phyloP scores from a whole-genome alignment of 2,888 invertebrate species.

The Ochropacha duplaris region DNA sequence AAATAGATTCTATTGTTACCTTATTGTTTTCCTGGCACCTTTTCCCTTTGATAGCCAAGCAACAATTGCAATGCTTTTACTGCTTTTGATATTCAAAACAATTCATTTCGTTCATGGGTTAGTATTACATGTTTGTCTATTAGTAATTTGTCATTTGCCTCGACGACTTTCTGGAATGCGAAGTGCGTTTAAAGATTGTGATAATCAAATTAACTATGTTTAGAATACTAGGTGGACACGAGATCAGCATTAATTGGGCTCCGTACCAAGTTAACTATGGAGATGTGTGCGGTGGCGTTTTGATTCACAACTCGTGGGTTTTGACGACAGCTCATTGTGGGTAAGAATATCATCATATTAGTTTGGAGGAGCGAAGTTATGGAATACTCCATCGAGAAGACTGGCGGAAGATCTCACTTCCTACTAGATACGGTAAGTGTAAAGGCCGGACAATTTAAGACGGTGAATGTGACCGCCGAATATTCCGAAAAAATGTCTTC shows the following conservation, averaged over 20 bases:
- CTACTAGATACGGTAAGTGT: too few species aligned
- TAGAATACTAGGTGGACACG: slow-evolving; percentile 62
- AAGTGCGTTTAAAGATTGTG: background rate
- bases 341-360: slow-evolving; percentile 35
- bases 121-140: background rate
- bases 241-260: slow-evolving; percentile 47
- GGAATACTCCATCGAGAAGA: too few species aligned
- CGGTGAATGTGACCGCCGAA: too few species aligned
- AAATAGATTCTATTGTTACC: too few species aligned
- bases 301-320: slow-evolving; percentile 55
- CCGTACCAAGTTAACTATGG: slow-evolving; percentile 68
- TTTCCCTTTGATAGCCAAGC: too few species aligned
- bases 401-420: too few species aligned
- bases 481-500: too few species aligned
- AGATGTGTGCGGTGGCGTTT: slow-evolving; percentile 61
- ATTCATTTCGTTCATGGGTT: background rate
- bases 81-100: background rate
- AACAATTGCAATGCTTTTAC: background rate
- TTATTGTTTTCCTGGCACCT: too few species aligned
- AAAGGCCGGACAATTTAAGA: too few species aligned
- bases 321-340: slow-evolving; percentile 70
- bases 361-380: too few species aligned
- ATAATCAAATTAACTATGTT: background rate
- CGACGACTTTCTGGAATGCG: too few species aligned
- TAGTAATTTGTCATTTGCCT: background rate